These are phyloP conservation scores for Drosophila antonietae DNA, from an alignment of 2,888 invertebrate species.

Conservation along the genomic window DNA sequence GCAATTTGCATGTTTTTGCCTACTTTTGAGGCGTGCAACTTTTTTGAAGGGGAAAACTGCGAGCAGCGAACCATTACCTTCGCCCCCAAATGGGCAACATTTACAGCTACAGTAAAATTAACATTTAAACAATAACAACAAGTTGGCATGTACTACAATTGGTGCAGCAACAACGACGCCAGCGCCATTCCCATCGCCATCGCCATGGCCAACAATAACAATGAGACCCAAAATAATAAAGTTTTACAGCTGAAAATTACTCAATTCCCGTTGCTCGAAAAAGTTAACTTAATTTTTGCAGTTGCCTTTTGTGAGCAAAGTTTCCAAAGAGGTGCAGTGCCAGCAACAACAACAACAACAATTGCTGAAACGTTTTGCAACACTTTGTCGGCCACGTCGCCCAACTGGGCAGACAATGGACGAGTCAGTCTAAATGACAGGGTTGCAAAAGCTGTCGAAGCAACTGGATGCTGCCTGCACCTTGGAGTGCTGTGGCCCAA, in stretches of 20 bases:
- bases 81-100: conserved; percentile 44
- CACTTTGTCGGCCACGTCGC: conserved; percentile 57
- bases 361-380: conserved; percentile 62
- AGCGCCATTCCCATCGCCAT: not conserved
- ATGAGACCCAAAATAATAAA: conserved; percentile 68
- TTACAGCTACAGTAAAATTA: conserved; percentile 63
- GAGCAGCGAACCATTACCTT: not conserved
- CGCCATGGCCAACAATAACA: conserved; percentile 32
- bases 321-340: conserved; percentile 64
- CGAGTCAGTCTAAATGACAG: conserved; percentile 41
- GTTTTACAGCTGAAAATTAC: conserved; percentile 80
- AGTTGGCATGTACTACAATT: conserved; percentile 74
- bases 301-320: conserved; percentile 73
- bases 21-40: conserved; percentile 36
- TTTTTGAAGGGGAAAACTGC: not conserved
- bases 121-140: conserved; percentile 76
- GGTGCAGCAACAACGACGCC: conserved; percentile 34
- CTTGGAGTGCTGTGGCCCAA: not conserved
- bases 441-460: conserved; percentile 29
- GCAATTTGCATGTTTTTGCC: conserved; percentile 60
- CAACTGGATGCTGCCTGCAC: not conserved
- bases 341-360: conserved; percentile 31
- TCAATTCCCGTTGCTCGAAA: conserved; percentile 74
- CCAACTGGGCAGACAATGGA: conserved; percentile 45
- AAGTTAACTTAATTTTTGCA: conserved; percentile 79